These are phyloP conservation scores for Achlya flavicornis DNA, from an alignment of 2,888 invertebrate species.

Conservation along the genomic window DNA sequence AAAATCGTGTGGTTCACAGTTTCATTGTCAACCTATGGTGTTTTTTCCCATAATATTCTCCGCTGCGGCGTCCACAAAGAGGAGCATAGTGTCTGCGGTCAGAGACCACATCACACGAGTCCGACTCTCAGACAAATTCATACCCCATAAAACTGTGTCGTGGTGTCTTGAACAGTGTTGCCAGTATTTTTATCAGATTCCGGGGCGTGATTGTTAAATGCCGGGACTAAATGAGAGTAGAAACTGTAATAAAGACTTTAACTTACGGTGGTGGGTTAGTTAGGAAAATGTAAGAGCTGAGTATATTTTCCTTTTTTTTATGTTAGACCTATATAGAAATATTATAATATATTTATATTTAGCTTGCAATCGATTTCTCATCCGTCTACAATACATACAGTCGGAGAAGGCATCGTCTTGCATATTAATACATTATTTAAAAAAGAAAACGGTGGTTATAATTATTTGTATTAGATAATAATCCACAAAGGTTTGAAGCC, in stretches of 20 bases:
- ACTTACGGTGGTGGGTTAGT: too few relatives aligned
- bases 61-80: slow-evolving; percentile 43
- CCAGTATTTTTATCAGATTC: background rate
- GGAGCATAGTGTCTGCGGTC: slow-evolving; percentile 40
- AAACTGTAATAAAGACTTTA: background rate
- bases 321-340: too few relatives aligned
- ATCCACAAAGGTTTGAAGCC: too few relatives aligned
- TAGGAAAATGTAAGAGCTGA: too few relatives aligned
- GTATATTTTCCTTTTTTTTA: too few relatives aligned
- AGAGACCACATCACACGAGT: slow-evolving; percentile 54
- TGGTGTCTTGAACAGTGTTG: slow-evolving; percentile 19
- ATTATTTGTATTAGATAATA: too few relatives aligned
- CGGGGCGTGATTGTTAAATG: background rate
- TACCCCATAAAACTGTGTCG: slow-evolving; percentile 60
- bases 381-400: too few relatives aligned
- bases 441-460: too few relatives aligned
- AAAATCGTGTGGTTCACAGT: slow-evolving; percentile 41
- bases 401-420: too few relatives aligned
- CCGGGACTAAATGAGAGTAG: background rate
- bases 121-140: slow-evolving; percentile 52
- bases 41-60: slow-evolving; percentile 57
- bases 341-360: too few relatives aligned
- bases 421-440: too few relatives aligned
- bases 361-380: too few relatives aligned
- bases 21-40: slow-evolving; percentile 36